Evolutionary conservation across 2,888 invertebrate genomes (phyloP).

Genomic region (Phortica magna): DNA sequence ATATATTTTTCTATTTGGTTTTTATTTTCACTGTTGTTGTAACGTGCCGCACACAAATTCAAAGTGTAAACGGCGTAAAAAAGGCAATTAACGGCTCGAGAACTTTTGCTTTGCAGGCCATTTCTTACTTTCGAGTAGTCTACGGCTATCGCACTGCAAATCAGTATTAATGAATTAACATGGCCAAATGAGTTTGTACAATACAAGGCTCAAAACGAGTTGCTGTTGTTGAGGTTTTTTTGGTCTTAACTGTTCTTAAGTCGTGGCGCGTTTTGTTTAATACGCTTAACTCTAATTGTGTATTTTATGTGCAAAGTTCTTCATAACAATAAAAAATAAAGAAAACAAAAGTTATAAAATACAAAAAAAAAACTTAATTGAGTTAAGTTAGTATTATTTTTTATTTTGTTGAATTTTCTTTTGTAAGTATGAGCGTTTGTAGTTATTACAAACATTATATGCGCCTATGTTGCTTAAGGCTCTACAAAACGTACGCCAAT

Average conservation of each 20-base stretch:
- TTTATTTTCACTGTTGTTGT: constrained; percentile 7
- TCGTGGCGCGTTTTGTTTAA: neutral
- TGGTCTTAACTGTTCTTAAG: constrained; percentile 6
- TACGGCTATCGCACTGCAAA: constrained; percentile 12
- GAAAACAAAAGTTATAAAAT: constrained; percentile 21
- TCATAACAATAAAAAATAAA: neutral
- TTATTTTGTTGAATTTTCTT: neutral
- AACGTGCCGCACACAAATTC: constrained; percentile 26
- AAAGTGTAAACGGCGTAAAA: constrained; percentile 57
- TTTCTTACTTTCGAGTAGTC: neutral
- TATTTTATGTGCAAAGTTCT: constrained; percentile 31
- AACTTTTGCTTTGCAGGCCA: constrained; percentile 11
- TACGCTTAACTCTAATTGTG: constrained; percentile 20
- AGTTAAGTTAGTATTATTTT: constrained; percentile 4
- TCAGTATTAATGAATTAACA: constrained; percentile 70
- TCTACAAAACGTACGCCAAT: too few relatives aligned
- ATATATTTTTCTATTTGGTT: neutral
- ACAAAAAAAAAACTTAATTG: constrained; percentile 24
- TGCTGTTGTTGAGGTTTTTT: neutral
- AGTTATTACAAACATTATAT: too few relatives aligned
- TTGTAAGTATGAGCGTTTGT: too few relatives aligned
- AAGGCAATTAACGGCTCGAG: constrained; percentile 61
- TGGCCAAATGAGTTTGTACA: constrained; percentile 67
- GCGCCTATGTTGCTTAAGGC: too few relatives aligned
- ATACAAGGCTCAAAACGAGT: constrained; percentile 13